phyloP scores from a whole-genome alignment of 2,113 vertebrate species.

The Bos javanicus region DNA sequence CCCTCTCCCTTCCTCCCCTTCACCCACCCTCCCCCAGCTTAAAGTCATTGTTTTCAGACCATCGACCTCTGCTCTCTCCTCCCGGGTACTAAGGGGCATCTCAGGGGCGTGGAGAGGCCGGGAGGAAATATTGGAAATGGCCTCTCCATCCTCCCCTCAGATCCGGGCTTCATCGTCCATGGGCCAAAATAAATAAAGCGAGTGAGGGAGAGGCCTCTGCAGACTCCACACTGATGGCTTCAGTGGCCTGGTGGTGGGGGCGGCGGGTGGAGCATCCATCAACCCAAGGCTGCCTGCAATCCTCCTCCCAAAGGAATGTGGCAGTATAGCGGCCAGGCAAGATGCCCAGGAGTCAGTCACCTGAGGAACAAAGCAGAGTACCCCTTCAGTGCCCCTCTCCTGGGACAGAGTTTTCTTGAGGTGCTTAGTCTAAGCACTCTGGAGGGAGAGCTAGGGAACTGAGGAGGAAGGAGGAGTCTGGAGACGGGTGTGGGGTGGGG shows the following conservation, averaged over 20 bases:
- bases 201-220: slow-evolving; percentile 74
- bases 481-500: background rate
- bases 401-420: background rate
- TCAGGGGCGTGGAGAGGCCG: slow-evolving; percentile 35
- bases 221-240: slow-evolving; percentile 55
- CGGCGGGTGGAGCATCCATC: background rate
- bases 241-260: background rate
- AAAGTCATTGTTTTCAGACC: slow-evolving; percentile 67
- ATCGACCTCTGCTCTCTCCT: slow-evolving; percentile 35
- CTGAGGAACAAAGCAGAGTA: background rate
- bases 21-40: background rate
- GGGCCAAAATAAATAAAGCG: slow-evolving; percentile 83
- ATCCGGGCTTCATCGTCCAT: slow-evolving; percentile 64
- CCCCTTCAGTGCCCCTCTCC: background rate
- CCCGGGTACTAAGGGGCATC: slow-evolving; percentile 56
- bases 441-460: background rate
- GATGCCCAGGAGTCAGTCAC: background rate
- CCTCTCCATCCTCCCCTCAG: slow-evolving; percentile 69
- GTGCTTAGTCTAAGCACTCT: background rate
- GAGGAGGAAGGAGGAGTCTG: background rate
- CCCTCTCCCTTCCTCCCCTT: background rate
- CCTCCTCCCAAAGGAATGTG: background rate
- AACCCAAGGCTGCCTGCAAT: background rate
- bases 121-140: slow-evolving; percentile 75
- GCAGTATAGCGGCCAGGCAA: background rate